A percentile compares a stretch with the other conserved stretches of the same genome.
Conservation (phyloP, 2,113 vertebrate species). For the Calyptomena viridis region DNA sequence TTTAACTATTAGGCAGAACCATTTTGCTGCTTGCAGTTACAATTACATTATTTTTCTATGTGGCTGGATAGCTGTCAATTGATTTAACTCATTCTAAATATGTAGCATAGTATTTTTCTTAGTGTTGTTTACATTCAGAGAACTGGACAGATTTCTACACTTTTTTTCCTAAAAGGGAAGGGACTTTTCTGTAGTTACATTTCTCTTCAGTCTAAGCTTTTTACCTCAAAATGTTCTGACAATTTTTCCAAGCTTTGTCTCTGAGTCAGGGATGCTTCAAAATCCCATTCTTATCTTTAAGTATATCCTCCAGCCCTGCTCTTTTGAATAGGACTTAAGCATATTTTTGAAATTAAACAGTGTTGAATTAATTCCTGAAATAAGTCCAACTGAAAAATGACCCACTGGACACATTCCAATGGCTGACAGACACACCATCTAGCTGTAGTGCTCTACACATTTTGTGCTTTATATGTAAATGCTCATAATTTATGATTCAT, state of each 20-base stretch:
- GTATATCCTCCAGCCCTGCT: background rate
- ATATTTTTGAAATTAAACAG: background rate
- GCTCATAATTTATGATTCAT: background rate
- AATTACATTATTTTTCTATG: conserved; percentile 2
- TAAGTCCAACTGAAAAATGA: background rate
- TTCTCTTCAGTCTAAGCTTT: background rate
- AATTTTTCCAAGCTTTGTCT: background rate
- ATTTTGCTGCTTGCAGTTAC: conserved; percentile 1
- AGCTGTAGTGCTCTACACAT: background rate
- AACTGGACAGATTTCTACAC: background rate
- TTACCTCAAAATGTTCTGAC: background rate
- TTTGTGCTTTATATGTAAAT: background rate
- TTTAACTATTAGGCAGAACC: conserved; percentile 44
- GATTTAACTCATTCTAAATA: background rate
- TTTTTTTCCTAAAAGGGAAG: background rate
- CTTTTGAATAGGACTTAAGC: background rate
- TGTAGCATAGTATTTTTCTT: background rate
- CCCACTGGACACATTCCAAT: background rate
- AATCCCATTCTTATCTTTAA: background rate
- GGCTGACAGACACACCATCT: background rate
- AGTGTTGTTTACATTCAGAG: background rate
- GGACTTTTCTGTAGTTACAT: background rate
- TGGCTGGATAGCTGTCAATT: background rate
- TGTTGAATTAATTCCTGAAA: background rate
- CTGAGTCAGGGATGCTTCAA: background rate